phyloP scores from a whole-genome alignment of 2,797 vertebrate genomes.

The Miichthys miiuy region DNA sequence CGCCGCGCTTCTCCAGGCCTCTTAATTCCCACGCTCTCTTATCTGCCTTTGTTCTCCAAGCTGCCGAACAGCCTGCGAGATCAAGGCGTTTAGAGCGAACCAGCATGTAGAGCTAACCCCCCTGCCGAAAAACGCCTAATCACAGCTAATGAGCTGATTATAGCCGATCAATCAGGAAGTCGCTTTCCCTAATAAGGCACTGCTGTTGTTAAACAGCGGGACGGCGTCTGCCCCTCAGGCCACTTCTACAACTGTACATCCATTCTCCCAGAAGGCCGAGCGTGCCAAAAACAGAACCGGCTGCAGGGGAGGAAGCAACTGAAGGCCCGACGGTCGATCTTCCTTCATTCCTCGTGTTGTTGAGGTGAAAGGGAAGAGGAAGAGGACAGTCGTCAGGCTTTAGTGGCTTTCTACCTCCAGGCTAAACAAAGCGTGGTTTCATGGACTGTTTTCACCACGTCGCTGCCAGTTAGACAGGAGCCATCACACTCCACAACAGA shows the following conservation, averaged over 20 bases:
- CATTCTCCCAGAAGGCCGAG: slow-evolving; percentile 43
- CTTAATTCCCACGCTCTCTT: slow-evolving; percentile 61
- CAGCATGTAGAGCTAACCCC: slow-evolving; percentile 28
- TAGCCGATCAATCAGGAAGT: slow-evolving; percentile 71
- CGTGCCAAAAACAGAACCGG: slow-evolving; percentile 31
- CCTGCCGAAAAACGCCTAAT: slow-evolving; percentile 50
- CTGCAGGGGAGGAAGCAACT: slow-evolving; percentile 32
- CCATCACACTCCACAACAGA: not conserved
- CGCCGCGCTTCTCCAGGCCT: slow-evolving; percentile 56
- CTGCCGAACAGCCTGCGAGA: slow-evolving; percentile 58
- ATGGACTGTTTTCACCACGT: not conserved
- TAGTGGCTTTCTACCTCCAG: not conserved
- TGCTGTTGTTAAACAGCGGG: slow-evolving; percentile 54
- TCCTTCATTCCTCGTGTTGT: not conserved
- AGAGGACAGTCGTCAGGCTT: slow-evolving; percentile 9
- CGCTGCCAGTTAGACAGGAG: not conserved
- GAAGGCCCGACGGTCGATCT: not conserved
- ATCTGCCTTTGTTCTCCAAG: slow-evolving; percentile 68
- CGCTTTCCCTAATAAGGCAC: slow-evolving; percentile 54
- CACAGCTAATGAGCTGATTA: slow-evolving; percentile 78
- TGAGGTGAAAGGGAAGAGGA: not conserved
- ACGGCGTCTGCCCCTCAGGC: slow-evolving; percentile 33
- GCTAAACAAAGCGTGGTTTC: slow-evolving; percentile 11
- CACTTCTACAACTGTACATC: slow-evolving; percentile 45
- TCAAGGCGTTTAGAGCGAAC: slow-evolving; percentile 48